A percentile compares a stretch with the other conserved stretches of the same genome.
Conservation (phyloP, 1,140 invertebrate species). For the Drosophila elegans region DNA sequence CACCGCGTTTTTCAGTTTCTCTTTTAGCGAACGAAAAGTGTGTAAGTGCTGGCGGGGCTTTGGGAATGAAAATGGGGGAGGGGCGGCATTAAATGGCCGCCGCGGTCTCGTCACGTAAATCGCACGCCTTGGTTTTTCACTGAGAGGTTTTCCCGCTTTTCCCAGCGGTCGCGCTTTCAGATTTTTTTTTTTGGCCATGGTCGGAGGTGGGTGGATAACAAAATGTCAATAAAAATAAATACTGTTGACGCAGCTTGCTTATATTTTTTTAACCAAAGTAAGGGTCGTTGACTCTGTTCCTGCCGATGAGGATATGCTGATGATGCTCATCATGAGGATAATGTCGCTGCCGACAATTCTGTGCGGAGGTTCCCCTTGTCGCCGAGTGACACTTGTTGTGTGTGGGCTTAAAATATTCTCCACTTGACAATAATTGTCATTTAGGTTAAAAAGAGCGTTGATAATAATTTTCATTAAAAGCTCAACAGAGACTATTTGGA, state of each 20-base stretch:
- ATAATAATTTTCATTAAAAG: constrained; percentile 18
- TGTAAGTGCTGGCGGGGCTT: constrained; percentile 5
- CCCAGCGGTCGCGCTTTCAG: constrained; percentile 27
- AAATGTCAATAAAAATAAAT: constrained; percentile 56
- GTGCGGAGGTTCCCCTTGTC: constrained; percentile 17
- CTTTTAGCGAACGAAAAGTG: constrained; percentile 25
- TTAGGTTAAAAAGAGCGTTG: constrained; percentile 11
- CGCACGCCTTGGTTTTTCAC: constrained; percentile 32
- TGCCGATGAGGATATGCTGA: constrained; percentile 18
- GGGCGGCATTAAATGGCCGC: constrained; percentile 46
- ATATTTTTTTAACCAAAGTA: constrained; percentile 22
- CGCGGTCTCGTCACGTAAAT: constrained; percentile 48
- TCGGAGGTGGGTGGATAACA: constrained; percentile 18
- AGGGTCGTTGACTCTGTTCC: constrained; percentile 21
- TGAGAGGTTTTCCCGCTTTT: constrained; percentile 33
- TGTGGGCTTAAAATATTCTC: constrained; percentile 13
- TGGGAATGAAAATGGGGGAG: neutral
- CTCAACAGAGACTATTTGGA: neutral
- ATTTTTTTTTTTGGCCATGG: constrained; percentile 7
- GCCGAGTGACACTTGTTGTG: constrained; percentile 30
- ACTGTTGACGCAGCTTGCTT: constrained; percentile 33
- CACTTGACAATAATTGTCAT: constrained; percentile 31
- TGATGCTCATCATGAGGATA: constrained; percentile 26
- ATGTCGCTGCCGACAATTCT: constrained; percentile 12
- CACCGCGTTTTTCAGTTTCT: constrained; percentile 40